Percentiles rank a stretch among this genome's conserved stretches.
phyloP scores from a whole-genome alignment of 2,113 vertebrate species.

The Bostrychus sinensis region DNA sequence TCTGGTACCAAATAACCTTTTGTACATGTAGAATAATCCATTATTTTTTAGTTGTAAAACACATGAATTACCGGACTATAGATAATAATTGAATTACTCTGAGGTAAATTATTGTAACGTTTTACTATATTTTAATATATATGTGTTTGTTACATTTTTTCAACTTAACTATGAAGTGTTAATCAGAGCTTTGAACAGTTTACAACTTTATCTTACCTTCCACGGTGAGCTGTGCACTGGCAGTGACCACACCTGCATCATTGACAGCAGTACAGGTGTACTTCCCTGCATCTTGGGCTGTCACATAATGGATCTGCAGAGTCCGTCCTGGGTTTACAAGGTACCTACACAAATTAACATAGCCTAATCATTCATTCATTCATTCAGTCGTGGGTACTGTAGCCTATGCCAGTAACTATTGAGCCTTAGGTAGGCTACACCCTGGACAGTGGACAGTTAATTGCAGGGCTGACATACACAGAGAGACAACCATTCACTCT shows the following conservation, averaged over 20 bases:
- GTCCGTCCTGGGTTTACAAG: conserved; percentile 85
- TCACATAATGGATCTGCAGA: conserved; percentile 83
- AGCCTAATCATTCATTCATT: background rate
- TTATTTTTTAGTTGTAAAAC: background rate
- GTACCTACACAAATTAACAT: conserved; percentile 71
- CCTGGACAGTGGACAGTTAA: too few relatives aligned
- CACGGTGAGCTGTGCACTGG: conserved; percentile 76
- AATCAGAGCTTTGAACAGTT: background rate
- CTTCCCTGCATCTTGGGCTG: conserved; percentile 73
- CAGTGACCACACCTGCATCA: conserved; percentile 73
- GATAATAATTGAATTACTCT: too few relatives aligned
- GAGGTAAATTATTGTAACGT: too few relatives aligned
- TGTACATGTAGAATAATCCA: background rate
- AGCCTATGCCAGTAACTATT: too few relatives aligned
- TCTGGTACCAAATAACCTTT: conserved; percentile 62
- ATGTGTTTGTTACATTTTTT: too few relatives aligned
- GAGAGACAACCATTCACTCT: too few relatives aligned
- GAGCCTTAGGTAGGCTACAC: too few relatives aligned
- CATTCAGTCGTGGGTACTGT: too few relatives aligned
- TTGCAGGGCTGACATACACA: too few relatives aligned
- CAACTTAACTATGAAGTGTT: too few relatives aligned
- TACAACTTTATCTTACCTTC: conserved; percentile 73
- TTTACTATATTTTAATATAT: too few relatives aligned
- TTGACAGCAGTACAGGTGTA: conserved; percentile 86
- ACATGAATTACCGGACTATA: too few relatives aligned